Percentiles rank a stretch among this genome's conserved stretches.
phyloP scores from a whole-genome alignment of 2,888 invertebrate genomes.

The Gryllus longicercus region DNA sequence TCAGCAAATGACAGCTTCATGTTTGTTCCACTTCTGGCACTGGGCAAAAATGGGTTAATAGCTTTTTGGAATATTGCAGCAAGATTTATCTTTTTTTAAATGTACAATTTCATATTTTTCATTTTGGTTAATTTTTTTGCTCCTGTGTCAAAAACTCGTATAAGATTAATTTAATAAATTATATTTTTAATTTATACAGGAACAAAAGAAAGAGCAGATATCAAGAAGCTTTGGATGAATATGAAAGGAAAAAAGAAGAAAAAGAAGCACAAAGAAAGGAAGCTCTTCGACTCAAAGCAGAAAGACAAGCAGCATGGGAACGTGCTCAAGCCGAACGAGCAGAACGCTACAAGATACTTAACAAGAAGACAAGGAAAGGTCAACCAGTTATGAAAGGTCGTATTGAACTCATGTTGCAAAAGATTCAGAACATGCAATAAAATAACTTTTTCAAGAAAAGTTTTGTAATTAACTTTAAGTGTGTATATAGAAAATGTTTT shows the following conservation, averaged over 20 bases:
- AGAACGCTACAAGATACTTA: constrained; percentile 67
- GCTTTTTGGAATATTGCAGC: too few relatives aligned
- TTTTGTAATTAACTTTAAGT: neutral
- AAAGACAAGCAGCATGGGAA: constrained; percentile 60
- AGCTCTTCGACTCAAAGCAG: constrained; percentile 51
- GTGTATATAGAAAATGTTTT: neutral
- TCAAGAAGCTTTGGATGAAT: constrained; percentile 55
- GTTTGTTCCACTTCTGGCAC: too few relatives aligned
- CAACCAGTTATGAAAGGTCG: constrained; percentile 83
- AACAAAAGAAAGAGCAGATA: constrained; percentile 47
- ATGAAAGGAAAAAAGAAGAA: constrained; percentile 55
- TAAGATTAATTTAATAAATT: neutral
- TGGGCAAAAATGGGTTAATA: too few relatives aligned
- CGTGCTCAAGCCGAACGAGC: constrained; percentile 68
- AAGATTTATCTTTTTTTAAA: too few relatives aligned
- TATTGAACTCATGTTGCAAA: constrained; percentile 71
- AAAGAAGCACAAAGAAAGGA: constrained; percentile 54
- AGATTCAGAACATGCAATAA: constrained; percentile 59
- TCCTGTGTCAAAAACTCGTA: too few relatives aligned
- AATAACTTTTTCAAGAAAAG: too few relatives aligned
- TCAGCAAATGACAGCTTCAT: too few relatives aligned
- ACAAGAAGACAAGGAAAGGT: constrained; percentile 73
- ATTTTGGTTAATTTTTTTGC: too few relatives aligned
- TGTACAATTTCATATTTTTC: too few relatives aligned
- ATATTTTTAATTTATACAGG: neutral